Base-by-base conservation (phyloP, 2,797 vertebrate species). In the Acipenser oxyrinchus region DNA sequence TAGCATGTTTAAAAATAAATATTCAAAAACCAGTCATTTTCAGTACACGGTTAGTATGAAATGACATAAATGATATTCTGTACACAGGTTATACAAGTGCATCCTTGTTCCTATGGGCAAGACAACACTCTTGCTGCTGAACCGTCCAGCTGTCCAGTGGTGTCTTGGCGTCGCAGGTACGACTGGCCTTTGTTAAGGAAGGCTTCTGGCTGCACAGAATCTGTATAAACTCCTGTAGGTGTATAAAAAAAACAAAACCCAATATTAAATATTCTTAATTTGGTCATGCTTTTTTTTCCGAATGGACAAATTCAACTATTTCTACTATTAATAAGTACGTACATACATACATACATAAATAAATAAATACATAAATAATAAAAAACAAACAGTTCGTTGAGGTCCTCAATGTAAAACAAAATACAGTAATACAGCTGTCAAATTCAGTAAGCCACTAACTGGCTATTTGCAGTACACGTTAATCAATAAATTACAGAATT, bases 281-380 rank as follows among this genome's bases (percentile, higher is more conserved):
- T 82, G 77, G 81, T 84, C 89, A 91, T 91, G 89, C 89, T 83
- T 69, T 70, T 81, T 52, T 68, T 49, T 49, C 64, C 78, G 84
- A 78, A 82, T 66, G 72, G 70, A 84, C 79, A 81, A 86, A 84
- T 74, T 72, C 81, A 79, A 86, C 77, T 71, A 84, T 77, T 76
- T 86, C 78, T 84, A 75, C 77, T 77, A 83, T 76, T 83, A 87
- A 86, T 81, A 13, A 81, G 81, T 75, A 73, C 71, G 80, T 81
- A 81, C 88, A 82, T 77, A 85, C 77, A 75, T 18, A 18, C 1
- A 18, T 55, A 72, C 69, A 74, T 69, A 76, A 12, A 48, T 57
- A 85, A 77, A 75, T 18, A 18, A 18, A 18, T 55, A 72, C 69
- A 74, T 69, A 76, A 12, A 48, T 57, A 5, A n/a, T 48, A 23